Conservation (phyloP, 2,113 vertebrate species). For the Mus musculus region DNA sequence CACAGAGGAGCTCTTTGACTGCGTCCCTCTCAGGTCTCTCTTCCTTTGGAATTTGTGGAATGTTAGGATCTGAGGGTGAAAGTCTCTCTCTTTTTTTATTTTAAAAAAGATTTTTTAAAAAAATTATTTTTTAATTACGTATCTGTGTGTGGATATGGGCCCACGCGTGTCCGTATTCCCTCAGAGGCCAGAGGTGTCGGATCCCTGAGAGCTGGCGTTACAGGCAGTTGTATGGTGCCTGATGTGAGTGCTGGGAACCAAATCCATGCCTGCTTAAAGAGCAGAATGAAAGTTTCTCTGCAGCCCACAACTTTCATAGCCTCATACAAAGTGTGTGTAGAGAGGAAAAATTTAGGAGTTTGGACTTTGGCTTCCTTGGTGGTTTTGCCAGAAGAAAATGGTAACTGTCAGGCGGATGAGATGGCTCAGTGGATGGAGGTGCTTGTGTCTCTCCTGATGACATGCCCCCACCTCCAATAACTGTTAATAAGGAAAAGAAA, state of each 20-base stretch:
- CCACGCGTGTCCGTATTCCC: neutral
- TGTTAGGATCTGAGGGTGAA: neutral
- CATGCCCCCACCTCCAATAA: too few relatives aligned
- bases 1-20: neutral
- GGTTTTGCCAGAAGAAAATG: constrained; percentile 7
- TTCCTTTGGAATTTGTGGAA: neutral
- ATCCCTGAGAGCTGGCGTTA: neutral
- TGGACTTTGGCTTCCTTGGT: neutral
- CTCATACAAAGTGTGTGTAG: neutral
- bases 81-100: neutral
- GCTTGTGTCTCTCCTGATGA: neutral
- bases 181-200: neutral
- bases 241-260: neutral
- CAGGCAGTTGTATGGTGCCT: neutral
- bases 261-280: neutral
- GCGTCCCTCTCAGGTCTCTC: neutral
- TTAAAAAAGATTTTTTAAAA: neutral
- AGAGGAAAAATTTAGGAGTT: neutral
- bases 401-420: too few relatives aligned
- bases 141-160: neutral
- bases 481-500: neutral
- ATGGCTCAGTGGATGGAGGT: neutral
- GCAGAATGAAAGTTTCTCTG: neutral
- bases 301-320: neutral
- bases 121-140: neutral